phyloP scores from a whole-genome alignment of 1,140 invertebrate species.

The Drosophila repleta region DNA sequence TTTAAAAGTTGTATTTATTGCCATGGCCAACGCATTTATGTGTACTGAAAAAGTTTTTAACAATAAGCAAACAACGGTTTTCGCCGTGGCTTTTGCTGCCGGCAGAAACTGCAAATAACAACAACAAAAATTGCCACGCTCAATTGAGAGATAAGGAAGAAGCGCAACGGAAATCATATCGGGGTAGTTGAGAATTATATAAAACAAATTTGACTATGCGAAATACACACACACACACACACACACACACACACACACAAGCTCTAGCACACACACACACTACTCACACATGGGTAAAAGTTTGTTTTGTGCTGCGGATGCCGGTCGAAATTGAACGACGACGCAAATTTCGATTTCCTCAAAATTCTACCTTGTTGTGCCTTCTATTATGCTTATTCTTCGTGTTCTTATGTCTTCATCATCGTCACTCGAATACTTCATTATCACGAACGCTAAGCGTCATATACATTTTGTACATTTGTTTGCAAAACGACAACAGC shows the following conservation, averaged over 20 bases:
- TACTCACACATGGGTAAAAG: constrained; percentile 34
- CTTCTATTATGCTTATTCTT: constrained; percentile 75
- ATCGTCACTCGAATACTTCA: constrained; percentile 42
- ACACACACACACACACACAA: constrained; percentile 37
- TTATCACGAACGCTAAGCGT: constrained; percentile 38
- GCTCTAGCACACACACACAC: constrained; percentile 14
- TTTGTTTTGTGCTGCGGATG: constrained; percentile 50
- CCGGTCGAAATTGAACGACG: constrained; percentile 68
- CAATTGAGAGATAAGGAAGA: constrained; percentile 67
- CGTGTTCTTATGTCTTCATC: constrained; percentile 47
- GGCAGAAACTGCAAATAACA: constrained; percentile 25
- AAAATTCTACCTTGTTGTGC: constrained; percentile 73
- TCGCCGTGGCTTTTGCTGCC: constrained; percentile 14
- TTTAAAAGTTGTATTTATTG: constrained; percentile 53
- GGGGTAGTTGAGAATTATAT: constrained; percentile 74
- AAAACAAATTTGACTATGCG: constrained; percentile 66
- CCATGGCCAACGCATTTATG: constrained; percentile 51
- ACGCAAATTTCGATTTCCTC: constrained; percentile 80
- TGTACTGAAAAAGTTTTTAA: constrained; percentile 41
- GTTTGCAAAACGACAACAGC: constrained; percentile 68
- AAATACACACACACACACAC: constrained; percentile 13
- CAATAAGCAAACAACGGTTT: constrained; percentile 45
- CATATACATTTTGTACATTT: constrained; percentile 55
- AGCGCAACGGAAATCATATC: constrained; percentile 68
- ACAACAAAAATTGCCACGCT: constrained; percentile 25